These are phyloP conservation scores for Watsonalla binaria DNA, from an alignment of 2,888 invertebrate species.

Conservation along the genomic window DNA sequence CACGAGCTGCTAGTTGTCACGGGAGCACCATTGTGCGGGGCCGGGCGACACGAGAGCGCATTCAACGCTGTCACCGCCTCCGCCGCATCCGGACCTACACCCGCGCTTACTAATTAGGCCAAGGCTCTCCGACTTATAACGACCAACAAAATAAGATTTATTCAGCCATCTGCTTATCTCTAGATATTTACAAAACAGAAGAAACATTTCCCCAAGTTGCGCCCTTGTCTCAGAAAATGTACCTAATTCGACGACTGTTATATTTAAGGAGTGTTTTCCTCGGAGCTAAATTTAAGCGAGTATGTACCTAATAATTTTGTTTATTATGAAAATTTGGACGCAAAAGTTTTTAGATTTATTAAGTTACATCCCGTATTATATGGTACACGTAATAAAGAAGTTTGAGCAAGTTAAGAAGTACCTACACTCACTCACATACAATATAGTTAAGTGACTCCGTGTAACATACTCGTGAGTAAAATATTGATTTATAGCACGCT, in stretches of 20 bases:
- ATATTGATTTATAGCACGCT: neutral
- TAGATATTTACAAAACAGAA: neutral
- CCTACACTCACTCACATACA: neutral
- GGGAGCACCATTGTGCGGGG: constrained; percentile 14
- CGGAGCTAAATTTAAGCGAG: neutral
- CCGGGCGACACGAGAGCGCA: constrained; percentile 17
- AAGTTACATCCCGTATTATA: no score
- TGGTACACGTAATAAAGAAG: no score
- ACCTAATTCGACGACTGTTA: neutral
- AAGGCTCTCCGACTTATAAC: constrained; percentile 19
- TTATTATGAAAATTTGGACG: neutral
- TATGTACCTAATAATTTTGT: neutral
- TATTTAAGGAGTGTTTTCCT: neutral
- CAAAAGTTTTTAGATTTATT: no score
- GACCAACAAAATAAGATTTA: constrained; percentile 10
- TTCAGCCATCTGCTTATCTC: neutral
- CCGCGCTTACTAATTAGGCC: constrained; percentile 25
- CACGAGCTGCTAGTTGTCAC: constrained; percentile 8
- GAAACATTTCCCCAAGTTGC: neutral
- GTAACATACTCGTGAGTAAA: neutral
- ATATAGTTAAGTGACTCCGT: neutral
- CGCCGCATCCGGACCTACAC: neutral
- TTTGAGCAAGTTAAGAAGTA: no score
- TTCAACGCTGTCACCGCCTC: constrained; percentile 21
- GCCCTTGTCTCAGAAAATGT: neutral